These are phyloP conservation scores for Megathymus violae DNA, from an alignment of 1,140 invertebrate genomes.

Conservation along the genomic window DNA sequence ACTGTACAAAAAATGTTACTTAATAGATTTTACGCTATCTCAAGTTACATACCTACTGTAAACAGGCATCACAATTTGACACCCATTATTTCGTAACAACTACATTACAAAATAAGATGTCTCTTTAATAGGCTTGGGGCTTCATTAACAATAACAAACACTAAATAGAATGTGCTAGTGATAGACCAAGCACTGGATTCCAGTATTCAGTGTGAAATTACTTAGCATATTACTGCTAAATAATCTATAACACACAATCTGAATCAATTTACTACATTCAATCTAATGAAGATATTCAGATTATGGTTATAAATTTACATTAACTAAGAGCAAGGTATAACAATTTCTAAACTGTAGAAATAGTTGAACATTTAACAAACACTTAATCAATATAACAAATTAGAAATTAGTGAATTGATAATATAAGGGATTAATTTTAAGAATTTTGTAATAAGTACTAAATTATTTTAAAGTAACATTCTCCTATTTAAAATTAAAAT, in stretches of 20 bases:
- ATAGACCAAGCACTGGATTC: neutral
- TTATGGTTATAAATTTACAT: slow-evolving; percentile 34
- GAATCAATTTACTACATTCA: slow-evolving; percentile 13
- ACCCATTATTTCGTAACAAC: neutral
- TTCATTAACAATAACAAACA: neutral
- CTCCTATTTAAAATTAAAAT: slow-evolving; percentile 15
- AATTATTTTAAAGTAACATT: slow-evolving; percentile 22
- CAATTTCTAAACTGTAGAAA: slow-evolving; percentile 44
- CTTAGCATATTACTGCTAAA: neutral
- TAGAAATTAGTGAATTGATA: slow-evolving; percentile 18
- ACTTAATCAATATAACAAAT: slow-evolving; percentile 30
- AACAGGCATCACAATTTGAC: neutral
- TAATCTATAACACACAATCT: slow-evolving; percentile 18
- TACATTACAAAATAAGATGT: neutral
- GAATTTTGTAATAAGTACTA: slow-evolving; percentile 32
- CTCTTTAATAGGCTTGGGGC: neutral
- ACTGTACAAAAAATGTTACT: slow-evolving; percentile 1
- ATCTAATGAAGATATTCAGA: slow-evolving; percentile 18
- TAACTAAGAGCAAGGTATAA: slow-evolving; percentile 39
- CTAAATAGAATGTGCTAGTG: neutral
- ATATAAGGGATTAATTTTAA: slow-evolving; percentile 21
- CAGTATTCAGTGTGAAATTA: neutral
- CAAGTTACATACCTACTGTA: neutral
- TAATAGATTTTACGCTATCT: neutral
- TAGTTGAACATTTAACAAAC: slow-evolving; percentile 39